Percentiles rank a stretch among this genome's conserved stretches.
These are phyloP conservation scores for Moxostoma hubbsi DNA, from an alignment of 2,797 vertebrate genomes.

Conservation along the genomic window DNA sequence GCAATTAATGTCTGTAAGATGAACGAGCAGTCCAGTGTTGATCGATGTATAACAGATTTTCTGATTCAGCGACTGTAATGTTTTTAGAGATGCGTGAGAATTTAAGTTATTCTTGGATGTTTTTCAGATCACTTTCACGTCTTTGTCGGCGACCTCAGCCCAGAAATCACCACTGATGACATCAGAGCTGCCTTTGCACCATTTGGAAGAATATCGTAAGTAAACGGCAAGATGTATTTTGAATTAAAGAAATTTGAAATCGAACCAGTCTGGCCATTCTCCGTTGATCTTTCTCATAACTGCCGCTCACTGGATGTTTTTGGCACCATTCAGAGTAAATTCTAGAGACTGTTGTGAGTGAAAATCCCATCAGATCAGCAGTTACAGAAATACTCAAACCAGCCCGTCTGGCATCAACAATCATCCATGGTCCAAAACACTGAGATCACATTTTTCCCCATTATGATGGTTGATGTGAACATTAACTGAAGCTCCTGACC, in stretches of 20 bases:
- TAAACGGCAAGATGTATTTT: conserved; percentile 53
- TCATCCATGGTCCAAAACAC: no score
- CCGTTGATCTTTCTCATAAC: no score
- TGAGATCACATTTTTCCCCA: no score
- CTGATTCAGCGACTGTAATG: neutral
- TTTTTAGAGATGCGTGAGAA: neutral
- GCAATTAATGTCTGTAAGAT: neutral
- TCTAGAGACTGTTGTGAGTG: no score
- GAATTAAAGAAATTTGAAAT: neutral
- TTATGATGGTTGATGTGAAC: no score
- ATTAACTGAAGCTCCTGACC: no score
- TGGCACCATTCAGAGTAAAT: no score
- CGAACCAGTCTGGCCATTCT: no score
- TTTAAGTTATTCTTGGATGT: neutral
- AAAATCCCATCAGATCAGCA: no score
- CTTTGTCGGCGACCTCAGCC: conserved; percentile 97
- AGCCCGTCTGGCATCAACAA: no score
- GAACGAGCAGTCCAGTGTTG: neutral
- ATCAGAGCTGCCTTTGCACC: conserved; percentile 97
- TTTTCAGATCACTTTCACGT: conserved; percentile 95
- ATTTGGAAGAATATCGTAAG: conserved; percentile 98
- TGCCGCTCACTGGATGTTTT: no score
- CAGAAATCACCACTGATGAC: conserved; percentile 98
- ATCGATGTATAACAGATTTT: neutral
- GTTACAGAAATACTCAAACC: no score